These are phyloP conservation scores for Drosophila affinis DNA, from an alignment of 2,888 invertebrate species.

Conservation along the genomic window DNA sequence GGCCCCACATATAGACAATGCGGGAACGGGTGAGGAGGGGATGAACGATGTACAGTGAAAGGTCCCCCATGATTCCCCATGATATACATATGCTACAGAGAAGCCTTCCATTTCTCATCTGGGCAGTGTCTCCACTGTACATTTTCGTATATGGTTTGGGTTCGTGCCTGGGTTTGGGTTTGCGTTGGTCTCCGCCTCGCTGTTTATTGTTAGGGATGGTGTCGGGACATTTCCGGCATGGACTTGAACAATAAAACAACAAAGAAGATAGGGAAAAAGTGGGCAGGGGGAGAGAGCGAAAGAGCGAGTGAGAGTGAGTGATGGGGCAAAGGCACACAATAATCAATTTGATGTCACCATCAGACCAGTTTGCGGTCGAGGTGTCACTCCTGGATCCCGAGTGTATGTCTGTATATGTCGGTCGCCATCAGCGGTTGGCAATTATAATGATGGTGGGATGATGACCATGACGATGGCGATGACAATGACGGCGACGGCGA, in stretches of 20 bases:
- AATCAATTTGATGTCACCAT: constrained; percentile 43
- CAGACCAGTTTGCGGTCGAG: constrained; percentile 27
- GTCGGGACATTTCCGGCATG: constrained; percentile 60
- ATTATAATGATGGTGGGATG: constrained; percentile 19
- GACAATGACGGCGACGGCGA: not conserved
- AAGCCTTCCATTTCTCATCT: not conserved
- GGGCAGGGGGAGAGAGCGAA: constrained; percentile 13
- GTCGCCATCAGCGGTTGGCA: not conserved
- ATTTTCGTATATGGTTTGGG: not conserved
- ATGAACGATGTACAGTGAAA: not conserved
- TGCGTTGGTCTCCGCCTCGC: constrained; percentile 17
- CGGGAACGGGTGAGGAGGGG: not conserved
- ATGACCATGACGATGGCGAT: constrained; percentile 12
- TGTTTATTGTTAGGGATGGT: constrained; percentile 7
- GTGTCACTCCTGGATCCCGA: not conserved
- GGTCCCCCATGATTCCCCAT: not conserved
- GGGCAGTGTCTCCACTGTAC: constrained; percentile 2
- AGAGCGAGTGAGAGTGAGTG: constrained; percentile 10
- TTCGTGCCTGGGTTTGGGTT: constrained; percentile 11
- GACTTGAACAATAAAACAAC: constrained; percentile 45
- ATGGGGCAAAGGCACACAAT: constrained; percentile 13
- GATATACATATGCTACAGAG: not conserved
- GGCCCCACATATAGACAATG: not conserved
- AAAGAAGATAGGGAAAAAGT: constrained; percentile 5
- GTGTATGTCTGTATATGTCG: not conserved